A percentile compares a stretch with the other conserved stretches of the same genome.
These are phyloP conservation scores for Dolichallabes microphthalmus DNA, from an alignment of 2,113 vertebrate genomes.

Conservation along the genomic window DNA sequence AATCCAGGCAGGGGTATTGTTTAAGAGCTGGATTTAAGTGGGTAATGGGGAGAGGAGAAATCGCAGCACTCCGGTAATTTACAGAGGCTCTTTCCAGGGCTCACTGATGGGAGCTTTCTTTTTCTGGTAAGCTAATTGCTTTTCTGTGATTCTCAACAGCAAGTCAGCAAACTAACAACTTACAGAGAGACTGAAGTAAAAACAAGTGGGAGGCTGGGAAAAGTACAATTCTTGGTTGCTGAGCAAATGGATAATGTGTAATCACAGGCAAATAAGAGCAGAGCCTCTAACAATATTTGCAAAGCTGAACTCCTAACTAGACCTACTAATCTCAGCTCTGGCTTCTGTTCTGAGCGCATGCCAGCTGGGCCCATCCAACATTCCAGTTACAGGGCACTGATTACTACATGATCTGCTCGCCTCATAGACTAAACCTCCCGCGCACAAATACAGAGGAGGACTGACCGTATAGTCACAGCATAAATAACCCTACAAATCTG, in stretches of 20 bases:
- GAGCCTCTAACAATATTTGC: constrained; percentile 47
- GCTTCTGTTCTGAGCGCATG: constrained; percentile 10
- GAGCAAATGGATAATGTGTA: constrained; percentile 27
- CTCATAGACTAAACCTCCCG: neutral
- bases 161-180: constrained; percentile 44
- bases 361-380: constrained; percentile 61
- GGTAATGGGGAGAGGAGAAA: constrained; percentile 39
- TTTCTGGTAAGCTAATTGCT: constrained; percentile 59
- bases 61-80: constrained; percentile 42
- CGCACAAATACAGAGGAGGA: neutral
- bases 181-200: neutral
- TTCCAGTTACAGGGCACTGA: constrained; percentile 43
- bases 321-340: constrained; percentile 5
- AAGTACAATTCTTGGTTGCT: neutral
- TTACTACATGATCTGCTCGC: constrained; percentile 53
- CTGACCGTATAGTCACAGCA: neutral
- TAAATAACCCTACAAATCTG: constrained; percentile 1
- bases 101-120: constrained; percentile 45
- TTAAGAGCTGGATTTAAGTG: constrained; percentile 48
- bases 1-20: constrained; percentile 8
- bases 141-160: constrained; percentile 51
- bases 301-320: constrained; percentile 51
- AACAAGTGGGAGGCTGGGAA: neutral
- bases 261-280: constrained; percentile 49
- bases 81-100: constrained; percentile 48